Conservation (phyloP, 1,140 invertebrate species). For the Trachelipus rathkii region DNA sequence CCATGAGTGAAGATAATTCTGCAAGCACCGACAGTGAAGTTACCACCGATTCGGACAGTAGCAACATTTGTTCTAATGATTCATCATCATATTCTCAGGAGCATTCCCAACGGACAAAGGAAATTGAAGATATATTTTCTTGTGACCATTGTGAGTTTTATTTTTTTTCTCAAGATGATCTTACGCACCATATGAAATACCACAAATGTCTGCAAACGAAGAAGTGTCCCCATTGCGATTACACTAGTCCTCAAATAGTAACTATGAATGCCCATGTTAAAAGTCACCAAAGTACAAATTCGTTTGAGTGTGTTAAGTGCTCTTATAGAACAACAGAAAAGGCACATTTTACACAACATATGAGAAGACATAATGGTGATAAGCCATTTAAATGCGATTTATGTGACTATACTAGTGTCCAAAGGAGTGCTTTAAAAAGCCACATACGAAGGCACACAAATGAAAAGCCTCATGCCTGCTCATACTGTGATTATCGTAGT, state of each 20-base stretch:
- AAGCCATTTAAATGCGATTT: constrained; percentile 23
- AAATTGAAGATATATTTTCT: too few relatives aligned
- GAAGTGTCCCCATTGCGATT: background rate
- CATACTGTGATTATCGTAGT: constrained; percentile 20
- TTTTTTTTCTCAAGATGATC: background rate
- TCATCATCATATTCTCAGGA: too few relatives aligned
- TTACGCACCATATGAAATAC: background rate
- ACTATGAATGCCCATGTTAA: background rate
- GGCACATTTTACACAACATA: background rate
- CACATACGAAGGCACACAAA: constrained; percentile 9
- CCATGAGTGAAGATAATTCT: too few relatives aligned
- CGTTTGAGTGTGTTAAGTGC: background rate
- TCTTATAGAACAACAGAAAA: background rate
- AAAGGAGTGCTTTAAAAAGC: constrained; percentile 19
- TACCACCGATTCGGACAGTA: too few relatives aligned
- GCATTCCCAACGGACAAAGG: too few relatives aligned
- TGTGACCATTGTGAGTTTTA: background rate
- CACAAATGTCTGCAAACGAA: background rate
- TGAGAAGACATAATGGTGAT: constrained; percentile 27
- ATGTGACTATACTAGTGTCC: constrained; percentile 12
- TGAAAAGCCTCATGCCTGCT: constrained; percentile 25
- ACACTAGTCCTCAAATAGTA: background rate
- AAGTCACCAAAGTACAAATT: background rate
- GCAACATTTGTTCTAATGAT: too few relatives aligned
- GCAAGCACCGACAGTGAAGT: too few relatives aligned